These are phyloP conservation scores for Sminthurinus aureus DNA, from an alignment of 2,888 invertebrate species.

Conservation along the genomic window DNA sequence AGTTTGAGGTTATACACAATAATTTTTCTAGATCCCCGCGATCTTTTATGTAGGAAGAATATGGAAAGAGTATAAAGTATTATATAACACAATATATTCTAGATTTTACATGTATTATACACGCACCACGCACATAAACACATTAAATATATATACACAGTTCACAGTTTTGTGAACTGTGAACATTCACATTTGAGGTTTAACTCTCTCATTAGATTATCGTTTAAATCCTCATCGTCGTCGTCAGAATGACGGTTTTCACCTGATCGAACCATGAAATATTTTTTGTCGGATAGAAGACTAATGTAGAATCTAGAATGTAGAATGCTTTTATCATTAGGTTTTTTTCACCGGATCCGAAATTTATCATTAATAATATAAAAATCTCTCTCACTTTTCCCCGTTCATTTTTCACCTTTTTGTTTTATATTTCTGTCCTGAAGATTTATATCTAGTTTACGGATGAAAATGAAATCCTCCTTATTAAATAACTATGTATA, in stretches of 20 bases:
- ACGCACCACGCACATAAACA: not conserved
- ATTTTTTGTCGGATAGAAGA: slow-evolving; percentile 5
- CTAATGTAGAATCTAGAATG: no score
- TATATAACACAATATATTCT: not conserved
- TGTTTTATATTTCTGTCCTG: no score
- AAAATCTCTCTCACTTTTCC: not conserved
- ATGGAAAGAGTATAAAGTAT: no score
- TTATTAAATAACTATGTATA: not conserved
- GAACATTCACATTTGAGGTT: slow-evolving; percentile 13
- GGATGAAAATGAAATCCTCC: not conserved
- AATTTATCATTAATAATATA: not conserved
- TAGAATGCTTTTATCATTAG: not conserved
- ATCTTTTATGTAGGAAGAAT: no score
- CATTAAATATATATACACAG: not conserved
- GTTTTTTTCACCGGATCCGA: not conserved
- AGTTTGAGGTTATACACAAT: slow-evolving; percentile 8
- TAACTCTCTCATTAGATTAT: slow-evolving; percentile 5
- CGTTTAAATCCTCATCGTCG: not conserved
- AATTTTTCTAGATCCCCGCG: no score
- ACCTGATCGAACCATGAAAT: slow-evolving; percentile 33
- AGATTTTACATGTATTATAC: not conserved
- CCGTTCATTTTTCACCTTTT: not conserved
- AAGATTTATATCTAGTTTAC: not conserved
- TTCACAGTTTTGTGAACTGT: not conserved
- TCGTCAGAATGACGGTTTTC: not conserved